phyloP scores from a whole-genome alignment of 2,113 vertebrate genomes.

The Brachirus orientalis region DNA sequence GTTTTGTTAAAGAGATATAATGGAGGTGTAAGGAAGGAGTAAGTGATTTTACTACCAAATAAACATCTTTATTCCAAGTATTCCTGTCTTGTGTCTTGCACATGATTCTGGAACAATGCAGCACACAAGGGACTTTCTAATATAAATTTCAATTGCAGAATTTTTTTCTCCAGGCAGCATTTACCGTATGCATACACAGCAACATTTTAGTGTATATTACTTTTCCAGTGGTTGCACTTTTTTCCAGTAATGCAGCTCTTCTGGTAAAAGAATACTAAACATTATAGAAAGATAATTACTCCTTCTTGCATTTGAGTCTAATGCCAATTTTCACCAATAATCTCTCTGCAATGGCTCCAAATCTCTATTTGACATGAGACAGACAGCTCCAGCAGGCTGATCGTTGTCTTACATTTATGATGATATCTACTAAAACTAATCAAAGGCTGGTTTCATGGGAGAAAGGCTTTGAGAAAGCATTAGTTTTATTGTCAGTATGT shows the following conservation, averaged over 20 bases:
- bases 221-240: slow-evolving; percentile 6
- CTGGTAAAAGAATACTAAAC: not conserved
- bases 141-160: slow-evolving; percentile 14
- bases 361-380: slow-evolving; percentile 16
- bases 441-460: not conserved
- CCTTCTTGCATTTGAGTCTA: slow-evolving; percentile 1
- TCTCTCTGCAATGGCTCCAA: not conserved
- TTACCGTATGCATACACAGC: slow-evolving; percentile 16
- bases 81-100: not conserved
- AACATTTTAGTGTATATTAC: not conserved
- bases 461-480: slow-evolving; percentile 2
- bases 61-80: not conserved
- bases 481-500: not conserved
- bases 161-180: slow-evolving; percentile 17
- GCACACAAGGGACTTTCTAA: not conserved
- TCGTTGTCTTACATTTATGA: slow-evolving; percentile 27
- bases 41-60: not conserved
- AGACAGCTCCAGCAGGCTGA: slow-evolving; percentile 21
- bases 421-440: slow-evolving; percentile 19
- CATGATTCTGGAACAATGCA: slow-evolving; percentile 2
- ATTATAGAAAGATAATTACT: slow-evolving; percentile 20
- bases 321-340: not conserved
- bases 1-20: too few species aligned
- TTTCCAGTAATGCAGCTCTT: slow-evolving; percentile 4
- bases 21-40: too few species aligned